phyloP scores from a whole-genome alignment of 2,113 vertebrate genomes.

The Myotis brandtii region DNA sequence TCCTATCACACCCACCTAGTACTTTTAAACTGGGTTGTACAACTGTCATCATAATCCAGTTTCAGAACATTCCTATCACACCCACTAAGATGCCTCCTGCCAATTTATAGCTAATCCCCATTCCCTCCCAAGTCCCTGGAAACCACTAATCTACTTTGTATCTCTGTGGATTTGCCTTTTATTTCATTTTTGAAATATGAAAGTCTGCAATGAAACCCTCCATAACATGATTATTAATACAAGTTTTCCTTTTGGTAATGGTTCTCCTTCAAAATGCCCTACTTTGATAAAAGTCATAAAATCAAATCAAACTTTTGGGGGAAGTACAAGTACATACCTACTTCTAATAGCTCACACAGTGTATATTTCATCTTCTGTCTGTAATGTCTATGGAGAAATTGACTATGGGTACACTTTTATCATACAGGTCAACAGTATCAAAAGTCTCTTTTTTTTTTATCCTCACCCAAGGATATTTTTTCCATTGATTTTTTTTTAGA shows the following conservation, averaged over 20 bases:
- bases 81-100: background rate
- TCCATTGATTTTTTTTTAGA: too few relatives aligned
- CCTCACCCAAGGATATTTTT: too few relatives aligned
- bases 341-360: background rate
- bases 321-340: background rate
- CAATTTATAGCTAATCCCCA: background rate
- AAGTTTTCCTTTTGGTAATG: background rate
- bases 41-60: background rate
- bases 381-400: background rate
- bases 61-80: background rate
- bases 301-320: background rate
- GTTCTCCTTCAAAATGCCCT: background rate
- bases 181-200: conserved; percentile 43
- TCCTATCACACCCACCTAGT: background rate
- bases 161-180: background rate
- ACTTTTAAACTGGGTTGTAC: background rate
- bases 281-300: background rate
- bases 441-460: too few relatives aligned
- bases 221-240: background rate
- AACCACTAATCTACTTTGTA: background rate
- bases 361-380: background rate
- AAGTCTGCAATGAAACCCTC: background rate
- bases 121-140: background rate
- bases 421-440: background rate
- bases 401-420: background rate